These are phyloP conservation scores for Lochmaea capreae DNA, from an alignment of 2,888 invertebrate species.

Conservation along the genomic window DNA sequence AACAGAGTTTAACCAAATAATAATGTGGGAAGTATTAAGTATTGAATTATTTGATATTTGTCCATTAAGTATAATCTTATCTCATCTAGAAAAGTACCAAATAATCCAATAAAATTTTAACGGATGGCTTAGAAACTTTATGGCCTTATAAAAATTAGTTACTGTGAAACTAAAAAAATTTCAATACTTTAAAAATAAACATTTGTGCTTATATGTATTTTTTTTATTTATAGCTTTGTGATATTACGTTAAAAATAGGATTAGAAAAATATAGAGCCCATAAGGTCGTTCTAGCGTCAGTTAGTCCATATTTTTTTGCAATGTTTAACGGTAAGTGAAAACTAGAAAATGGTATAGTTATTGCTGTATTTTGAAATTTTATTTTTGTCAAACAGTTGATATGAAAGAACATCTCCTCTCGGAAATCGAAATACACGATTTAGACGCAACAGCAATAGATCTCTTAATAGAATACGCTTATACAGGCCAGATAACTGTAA, in stretches of 20 bases:
- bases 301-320: constrained; percentile 82
- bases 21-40: too few relatives aligned
- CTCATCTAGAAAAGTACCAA: too few relatives aligned
- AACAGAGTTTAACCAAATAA: too few relatives aligned
- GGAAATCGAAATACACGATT: constrained; percentile 69
- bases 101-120: too few relatives aligned
- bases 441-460: constrained; percentile 74
- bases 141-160: too few relatives aligned
- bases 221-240: constrained; percentile 70
- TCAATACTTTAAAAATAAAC: too few relatives aligned
- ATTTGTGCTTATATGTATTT: constrained; percentile 14
- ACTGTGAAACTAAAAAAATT: too few relatives aligned
- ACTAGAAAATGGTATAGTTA: background rate
- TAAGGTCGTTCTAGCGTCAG: constrained; percentile 79
- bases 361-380: background rate
- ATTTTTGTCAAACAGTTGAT: constrained; percentile 64
- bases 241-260: constrained; percentile 76
- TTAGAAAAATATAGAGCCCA: constrained; percentile 77
- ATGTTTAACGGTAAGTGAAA: constrained; percentile 74
- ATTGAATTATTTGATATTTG: too few relatives aligned
- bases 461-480: constrained; percentile 81
- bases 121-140: too few relatives aligned
- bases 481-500: constrained; percentile 76
- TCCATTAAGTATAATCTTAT: too few relatives aligned
- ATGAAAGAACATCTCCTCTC: constrained; percentile 71